Percentiles rank a stretch among this genome's conserved stretches.
phyloP scores from a whole-genome alignment of 2,113 vertebrate species.

The Pteruthius melanotis region DNA sequence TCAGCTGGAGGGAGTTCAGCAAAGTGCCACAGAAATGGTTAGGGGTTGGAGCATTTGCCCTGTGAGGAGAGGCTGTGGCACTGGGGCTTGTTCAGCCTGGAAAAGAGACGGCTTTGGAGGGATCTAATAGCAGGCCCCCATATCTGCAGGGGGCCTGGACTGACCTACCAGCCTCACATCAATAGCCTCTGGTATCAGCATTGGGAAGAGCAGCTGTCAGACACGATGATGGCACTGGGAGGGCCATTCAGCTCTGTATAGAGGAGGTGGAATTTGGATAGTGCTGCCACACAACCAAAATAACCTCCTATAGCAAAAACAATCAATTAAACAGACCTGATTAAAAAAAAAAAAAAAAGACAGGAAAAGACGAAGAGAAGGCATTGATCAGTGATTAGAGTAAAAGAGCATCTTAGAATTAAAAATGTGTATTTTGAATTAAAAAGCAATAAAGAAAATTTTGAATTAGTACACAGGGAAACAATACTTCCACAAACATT shows the following conservation, averaged over 20 bases:
- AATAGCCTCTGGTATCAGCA: not conserved
- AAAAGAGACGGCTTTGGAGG: not conserved
- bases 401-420: not conserved
- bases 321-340: not conserved
- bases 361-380: not conserved
- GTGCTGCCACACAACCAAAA: not conserved
- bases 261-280: not conserved
- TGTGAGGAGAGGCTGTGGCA: not conserved
- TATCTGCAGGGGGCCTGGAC: not conserved
- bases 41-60: not conserved
- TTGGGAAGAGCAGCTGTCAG: not conserved
- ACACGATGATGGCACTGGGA: not conserved
- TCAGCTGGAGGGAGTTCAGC: not conserved
- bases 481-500: not conserved
- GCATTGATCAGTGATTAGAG: not conserved
- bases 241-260: not conserved
- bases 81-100: not conserved
- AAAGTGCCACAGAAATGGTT: not conserved
- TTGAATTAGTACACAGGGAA: not conserved
- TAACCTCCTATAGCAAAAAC: not conserved
- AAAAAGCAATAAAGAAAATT: not conserved
- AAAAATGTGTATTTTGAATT: not conserved
- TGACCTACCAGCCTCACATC: not conserved
- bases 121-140: not conserved
- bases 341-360: not conserved